Evolutionary conservation across 1,140 invertebrate genomes (phyloP).

Genomic region (Phenacoccus solenopsis): DNA sequence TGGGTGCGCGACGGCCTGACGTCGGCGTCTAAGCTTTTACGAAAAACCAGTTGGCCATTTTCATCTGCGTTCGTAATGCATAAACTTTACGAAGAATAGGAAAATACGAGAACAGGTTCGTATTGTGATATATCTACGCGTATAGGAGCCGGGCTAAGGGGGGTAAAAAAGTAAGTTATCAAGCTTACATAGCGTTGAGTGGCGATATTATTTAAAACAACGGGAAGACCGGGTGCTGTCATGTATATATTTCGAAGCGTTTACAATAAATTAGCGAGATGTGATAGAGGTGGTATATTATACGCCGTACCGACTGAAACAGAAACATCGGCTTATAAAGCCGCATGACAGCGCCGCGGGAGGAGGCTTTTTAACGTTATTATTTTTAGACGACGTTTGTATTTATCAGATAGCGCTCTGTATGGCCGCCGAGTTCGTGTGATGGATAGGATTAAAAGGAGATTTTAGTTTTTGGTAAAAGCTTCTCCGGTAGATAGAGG

Average conservation of each 20-base stretch:
- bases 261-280: slow-evolving; percentile 17
- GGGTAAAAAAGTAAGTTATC: slow-evolving; percentile 16
- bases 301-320: too few relatives aligned
- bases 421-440: neutral
- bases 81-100: neutral
- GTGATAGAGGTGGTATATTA: neutral
- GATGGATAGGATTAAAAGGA: neutral
- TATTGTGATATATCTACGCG: slow-evolving; percentile 3
- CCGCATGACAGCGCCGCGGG: neutral
- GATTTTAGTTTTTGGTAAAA: too few relatives aligned
- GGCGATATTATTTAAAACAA: slow-evolving; percentile 17
- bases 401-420: neutral
- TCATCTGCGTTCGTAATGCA: neutral
- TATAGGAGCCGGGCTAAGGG: too few relatives aligned
- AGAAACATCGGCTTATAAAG: too few relatives aligned
- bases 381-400: neutral
- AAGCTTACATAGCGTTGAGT: neutral
- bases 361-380: neutral
- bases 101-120: neutral
- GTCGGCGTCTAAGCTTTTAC: neutral
- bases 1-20: too few relatives aligned
- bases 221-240: slow-evolving; percentile 14
- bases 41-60: neutral
- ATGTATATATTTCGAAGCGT: slow-evolving; percentile 9
- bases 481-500: neutral